Evolutionary conservation across 2,113 vertebrate genomes (phyloP).

Genomic region (Sinocyclocheilus anshuiensis): DNA sequence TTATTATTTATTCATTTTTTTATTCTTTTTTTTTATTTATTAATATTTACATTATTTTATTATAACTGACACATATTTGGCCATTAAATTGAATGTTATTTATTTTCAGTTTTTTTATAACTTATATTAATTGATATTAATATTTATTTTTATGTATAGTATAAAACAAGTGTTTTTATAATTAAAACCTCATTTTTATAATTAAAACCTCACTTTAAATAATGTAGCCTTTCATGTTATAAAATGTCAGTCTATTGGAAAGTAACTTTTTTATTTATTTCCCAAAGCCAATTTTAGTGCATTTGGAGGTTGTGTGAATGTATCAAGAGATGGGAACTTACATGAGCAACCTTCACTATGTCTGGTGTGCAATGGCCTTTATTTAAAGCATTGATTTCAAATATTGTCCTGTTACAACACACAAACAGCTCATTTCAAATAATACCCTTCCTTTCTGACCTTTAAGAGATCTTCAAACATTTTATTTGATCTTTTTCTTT

Average conservation of each 20-base stretch:
- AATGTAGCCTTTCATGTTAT: background rate
- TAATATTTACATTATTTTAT: background rate
- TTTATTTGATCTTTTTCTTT: slow-evolving; percentile 22
- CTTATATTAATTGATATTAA: no score
- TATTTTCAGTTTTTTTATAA: no score
- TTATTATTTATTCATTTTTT: background rate
- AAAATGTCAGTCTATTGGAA: background rate
- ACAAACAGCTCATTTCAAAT: slow-evolving; percentile 4
- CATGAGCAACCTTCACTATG: background rate
- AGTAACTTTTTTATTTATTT: background rate
- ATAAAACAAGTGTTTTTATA: no score
- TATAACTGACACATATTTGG: background rate
- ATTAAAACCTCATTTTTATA: no score
- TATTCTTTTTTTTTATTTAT: background rate
- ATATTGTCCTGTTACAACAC: background rate
- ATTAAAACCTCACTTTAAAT: background rate
- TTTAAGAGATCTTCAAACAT: background rate
- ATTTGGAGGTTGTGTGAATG: background rate
- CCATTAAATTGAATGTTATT: background rate
- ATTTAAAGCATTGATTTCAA: slow-evolving; percentile 16
- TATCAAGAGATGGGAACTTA: background rate
- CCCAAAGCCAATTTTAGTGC: background rate
- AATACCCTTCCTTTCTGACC: background rate
- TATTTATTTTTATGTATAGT: no score
- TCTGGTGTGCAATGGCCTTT: background rate